Conservation (phyloP, 2,113 vertebrate genomes). For the Nipponia nippon region DNA sequence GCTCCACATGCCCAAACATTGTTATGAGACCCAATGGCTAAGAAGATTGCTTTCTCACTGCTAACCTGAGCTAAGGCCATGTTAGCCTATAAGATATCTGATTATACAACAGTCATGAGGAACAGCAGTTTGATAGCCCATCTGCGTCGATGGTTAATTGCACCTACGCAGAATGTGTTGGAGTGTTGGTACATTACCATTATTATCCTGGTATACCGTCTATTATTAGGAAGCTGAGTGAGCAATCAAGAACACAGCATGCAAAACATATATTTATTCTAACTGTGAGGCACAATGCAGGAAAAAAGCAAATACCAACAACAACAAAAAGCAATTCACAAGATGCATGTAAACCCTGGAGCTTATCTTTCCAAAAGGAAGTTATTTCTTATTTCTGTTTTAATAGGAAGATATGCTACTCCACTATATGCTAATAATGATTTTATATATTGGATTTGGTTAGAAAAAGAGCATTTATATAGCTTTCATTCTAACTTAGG, state of each 20-base stretch:
- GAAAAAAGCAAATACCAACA: background rate
- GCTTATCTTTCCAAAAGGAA: background rate
- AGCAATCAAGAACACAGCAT: background rate
- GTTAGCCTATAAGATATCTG: background rate
- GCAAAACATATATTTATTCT: conserved; percentile 6
- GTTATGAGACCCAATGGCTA: background rate
- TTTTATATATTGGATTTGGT: background rate
- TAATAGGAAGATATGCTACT: background rate
- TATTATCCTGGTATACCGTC: background rate
- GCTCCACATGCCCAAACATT: background rate
- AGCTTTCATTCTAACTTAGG: background rate
- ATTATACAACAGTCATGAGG: background rate
- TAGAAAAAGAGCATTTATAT: background rate
- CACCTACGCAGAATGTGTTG: background rate
- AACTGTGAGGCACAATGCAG: background rate
- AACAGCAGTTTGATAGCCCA: background rate
- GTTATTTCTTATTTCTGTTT: background rate
- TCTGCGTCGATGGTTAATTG: background rate
- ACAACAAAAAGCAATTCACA: background rate
- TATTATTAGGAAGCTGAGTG: background rate
- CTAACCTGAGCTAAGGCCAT: background rate
- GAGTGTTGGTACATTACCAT: background rate
- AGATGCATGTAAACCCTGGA: background rate
- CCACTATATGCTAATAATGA: background rate
- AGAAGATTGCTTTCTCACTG: background rate